Conservation (phyloP, 2,113 vertebrate species). For the Psammodynastes pulverulentus region DNA sequence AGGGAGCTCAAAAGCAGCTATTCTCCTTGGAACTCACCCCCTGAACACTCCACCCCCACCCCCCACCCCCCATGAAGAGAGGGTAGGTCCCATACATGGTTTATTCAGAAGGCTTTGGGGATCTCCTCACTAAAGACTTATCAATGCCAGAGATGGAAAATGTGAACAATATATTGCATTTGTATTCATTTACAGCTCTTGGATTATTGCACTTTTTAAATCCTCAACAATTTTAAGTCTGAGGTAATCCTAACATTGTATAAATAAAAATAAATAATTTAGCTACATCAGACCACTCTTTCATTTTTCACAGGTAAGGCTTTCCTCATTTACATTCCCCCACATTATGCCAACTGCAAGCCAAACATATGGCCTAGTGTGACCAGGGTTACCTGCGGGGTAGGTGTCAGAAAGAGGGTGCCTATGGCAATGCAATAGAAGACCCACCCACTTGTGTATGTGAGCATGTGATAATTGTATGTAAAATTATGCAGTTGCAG, state of each 20-base stretch:
- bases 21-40: not conserved
- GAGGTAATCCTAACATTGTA: not conserved
- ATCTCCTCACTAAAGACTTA: not conserved
- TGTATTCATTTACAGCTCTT: not conserved
- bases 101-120: not conserved
- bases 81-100: not conserved
- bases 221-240: not conserved
- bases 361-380: not conserved
- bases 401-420: not conserved
- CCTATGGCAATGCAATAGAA: not conserved
- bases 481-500: not conserved
- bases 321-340: not conserved
- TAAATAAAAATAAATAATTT: not conserved
- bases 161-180: not conserved
- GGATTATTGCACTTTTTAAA: not conserved
- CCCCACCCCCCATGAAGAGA: fast-evolving
- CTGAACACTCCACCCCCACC: not conserved
- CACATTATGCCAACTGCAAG: not conserved
- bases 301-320: not conserved
- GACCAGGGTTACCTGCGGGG: not conserved
- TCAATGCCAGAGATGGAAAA: not conserved
- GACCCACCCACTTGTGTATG: not conserved
- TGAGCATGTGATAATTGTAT: not conserved
- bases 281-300: not conserved
- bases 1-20: not conserved